A percentile compares a stretch with the other conserved stretches of the same genome.
phyloP scores from a whole-genome alignment of 2,797 vertebrate genomes.

The Rhodeus uyekii region DNA sequence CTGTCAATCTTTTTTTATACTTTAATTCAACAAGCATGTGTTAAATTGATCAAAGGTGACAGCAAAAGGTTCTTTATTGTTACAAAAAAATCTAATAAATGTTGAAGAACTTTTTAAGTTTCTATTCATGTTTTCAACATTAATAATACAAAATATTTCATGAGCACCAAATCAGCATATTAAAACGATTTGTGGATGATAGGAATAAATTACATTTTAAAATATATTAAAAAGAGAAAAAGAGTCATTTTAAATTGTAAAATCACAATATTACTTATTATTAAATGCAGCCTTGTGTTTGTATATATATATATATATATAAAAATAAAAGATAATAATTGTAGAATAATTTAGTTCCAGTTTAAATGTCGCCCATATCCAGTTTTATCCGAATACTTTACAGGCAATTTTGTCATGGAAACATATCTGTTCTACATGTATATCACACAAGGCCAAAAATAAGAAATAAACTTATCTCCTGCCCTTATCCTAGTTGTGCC shows the following conservation, averaged over 20 bases:
- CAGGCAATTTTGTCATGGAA: background rate
- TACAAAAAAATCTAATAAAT: too few relatives aligned
- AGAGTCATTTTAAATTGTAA: background rate
- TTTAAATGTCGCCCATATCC: background rate
- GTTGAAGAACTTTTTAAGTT: too few relatives aligned
- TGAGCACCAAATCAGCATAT: background rate
- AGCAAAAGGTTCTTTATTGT: too few relatives aligned
- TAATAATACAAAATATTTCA: background rate
- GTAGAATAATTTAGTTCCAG: background rate
- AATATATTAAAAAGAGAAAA: too few relatives aligned
- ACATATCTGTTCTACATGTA: too few relatives aligned
- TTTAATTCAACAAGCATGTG: too few relatives aligned
- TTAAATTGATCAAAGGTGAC: too few relatives aligned
- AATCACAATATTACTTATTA: background rate
- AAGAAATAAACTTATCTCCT: slow-evolving; percentile 16
- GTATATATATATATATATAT: too few relatives aligned
- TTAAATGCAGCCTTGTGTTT: background rate
- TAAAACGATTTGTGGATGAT: background rate
- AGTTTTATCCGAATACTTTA: background rate
- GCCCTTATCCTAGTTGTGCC: slow-evolving; percentile 21
- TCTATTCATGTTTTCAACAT: background rate
- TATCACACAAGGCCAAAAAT: background rate
- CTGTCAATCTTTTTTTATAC: too few relatives aligned
- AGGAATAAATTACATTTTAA: background rate
- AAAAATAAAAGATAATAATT: too few relatives aligned